phyloP scores from a whole-genome alignment of 2,888 invertebrate species.

The Trachelus troglodyta region DNA sequence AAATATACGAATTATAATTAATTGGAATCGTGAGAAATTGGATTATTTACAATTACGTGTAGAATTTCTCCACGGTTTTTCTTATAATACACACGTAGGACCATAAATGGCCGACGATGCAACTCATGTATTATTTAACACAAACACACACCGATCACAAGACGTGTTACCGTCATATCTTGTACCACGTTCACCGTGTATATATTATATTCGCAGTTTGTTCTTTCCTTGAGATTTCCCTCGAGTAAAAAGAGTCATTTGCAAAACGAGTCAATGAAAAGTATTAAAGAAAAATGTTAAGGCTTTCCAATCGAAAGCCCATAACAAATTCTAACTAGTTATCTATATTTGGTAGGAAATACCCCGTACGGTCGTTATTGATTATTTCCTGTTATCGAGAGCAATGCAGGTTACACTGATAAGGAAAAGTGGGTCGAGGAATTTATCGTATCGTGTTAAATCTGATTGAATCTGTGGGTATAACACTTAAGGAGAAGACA shows the following conservation, averaged over 20 bases:
- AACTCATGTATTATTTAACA: conserved; percentile 49
- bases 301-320: not conserved
- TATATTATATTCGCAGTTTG: not conserved
- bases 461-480: not conserved
- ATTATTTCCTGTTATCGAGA: not conserved
- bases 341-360: not conserved
- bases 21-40: not conserved
- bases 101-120: conserved; percentile 20
- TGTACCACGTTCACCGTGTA: not conserved
- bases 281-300: not conserved
- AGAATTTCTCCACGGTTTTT: conserved; percentile 9
- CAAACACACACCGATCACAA: not conserved
- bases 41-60: not conserved
- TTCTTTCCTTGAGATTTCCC: not conserved
- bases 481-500: not conserved
- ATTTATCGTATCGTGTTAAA: not conserved
- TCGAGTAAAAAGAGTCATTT: not conserved
- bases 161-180: not conserved
- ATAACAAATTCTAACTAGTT: not conserved
- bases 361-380: not conserved
- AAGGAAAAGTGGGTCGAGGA: not conserved
- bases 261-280: not conserved
- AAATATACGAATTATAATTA: not conserved
- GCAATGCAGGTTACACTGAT: not conserved
- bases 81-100: not conserved